These are phyloP conservation scores for Urocynchramus pylzowi DNA, from an alignment of 2,113 vertebrate genomes.

Conservation along the genomic window DNA sequence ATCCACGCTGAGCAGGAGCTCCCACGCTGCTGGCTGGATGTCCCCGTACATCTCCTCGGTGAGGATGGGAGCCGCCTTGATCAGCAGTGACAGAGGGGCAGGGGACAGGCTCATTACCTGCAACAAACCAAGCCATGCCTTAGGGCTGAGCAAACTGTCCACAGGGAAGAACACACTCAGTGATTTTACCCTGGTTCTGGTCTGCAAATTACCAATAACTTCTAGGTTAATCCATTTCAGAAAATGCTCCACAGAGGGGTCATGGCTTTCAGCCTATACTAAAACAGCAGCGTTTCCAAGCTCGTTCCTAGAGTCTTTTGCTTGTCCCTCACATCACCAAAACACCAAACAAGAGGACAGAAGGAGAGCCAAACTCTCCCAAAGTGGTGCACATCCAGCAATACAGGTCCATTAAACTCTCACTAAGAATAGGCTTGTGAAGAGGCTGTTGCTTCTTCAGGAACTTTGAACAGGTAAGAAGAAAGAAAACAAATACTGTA, in stretches of 20 bases:
- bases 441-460: neutral
- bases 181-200: neutral
- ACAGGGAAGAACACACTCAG: neutral
- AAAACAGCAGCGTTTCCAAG: neutral
- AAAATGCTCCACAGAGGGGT: neutral
- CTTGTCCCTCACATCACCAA: neutral
- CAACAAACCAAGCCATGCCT: neutral
- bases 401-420: neutral
- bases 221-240: neutral
- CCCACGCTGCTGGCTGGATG: slow-evolving; percentile 96
- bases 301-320: neutral
- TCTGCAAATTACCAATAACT: neutral
- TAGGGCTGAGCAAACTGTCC: neutral
- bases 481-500: neutral
- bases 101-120: slow-evolving; percentile 97
- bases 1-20: slow-evolving; percentile 93
- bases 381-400: neutral
- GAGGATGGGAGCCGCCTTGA: slow-evolving; percentile 93
- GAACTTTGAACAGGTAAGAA: neutral
- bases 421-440: neutral
- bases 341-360: neutral
- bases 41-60: slow-evolving; percentile 98
- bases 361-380: neutral
- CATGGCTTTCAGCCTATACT: neutral
- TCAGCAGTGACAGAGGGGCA: slow-evolving; percentile 91